Evolutionary conservation across 2,888 invertebrate genomes (phyloP), one percentile per base, ranked within the genome.

Genomic region (Lepidochrysops patricia): DNA sequence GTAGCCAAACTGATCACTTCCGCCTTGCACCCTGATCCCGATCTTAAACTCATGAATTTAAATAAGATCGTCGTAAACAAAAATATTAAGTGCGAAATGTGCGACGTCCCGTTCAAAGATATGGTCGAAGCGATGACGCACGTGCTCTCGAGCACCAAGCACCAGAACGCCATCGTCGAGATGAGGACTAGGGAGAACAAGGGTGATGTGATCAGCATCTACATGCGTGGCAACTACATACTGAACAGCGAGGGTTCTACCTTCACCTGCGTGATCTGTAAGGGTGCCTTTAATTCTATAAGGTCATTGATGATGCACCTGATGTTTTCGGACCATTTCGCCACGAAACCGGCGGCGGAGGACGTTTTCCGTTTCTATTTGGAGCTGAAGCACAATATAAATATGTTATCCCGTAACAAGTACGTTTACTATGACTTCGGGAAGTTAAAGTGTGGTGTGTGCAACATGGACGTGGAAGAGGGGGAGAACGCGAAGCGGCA

Each of bases 281-380:
- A 76, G 1, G 74, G 79, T 0, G 76, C 79, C 0, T 87, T 86
- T 52, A 82, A 80, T 35, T 88, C 89, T 0, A 84, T 89, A 0
- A 69, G 88, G 0, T 82, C 88, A 0, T 60, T 89, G 57, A 62
- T 89, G 0, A 76, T 76, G 1, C 89, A 89, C 61, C 64, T 89
- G 65, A 81, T 87, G 0, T 87, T 76, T 64, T 85, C 89, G 0
- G 82, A 81, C 0, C 89, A 89, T 70, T 86, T 83, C 32, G 64
- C 67, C 0, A 66, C 71, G 1, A 85, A 80, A 50, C 85, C 84
- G 0, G 68, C 77, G 0, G 70, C 80, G 0, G 89, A 88, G 59
- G 80, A 80, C 60, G 77, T 88, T 0, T 89, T 89, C 70, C 79
- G 89, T 1, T 89, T 89, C 54, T 89, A 89, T 59, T 70, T 89